Conservation (phyloP, 2,113 vertebrate species). For the Pyxicephalus adspersus region DNA sequence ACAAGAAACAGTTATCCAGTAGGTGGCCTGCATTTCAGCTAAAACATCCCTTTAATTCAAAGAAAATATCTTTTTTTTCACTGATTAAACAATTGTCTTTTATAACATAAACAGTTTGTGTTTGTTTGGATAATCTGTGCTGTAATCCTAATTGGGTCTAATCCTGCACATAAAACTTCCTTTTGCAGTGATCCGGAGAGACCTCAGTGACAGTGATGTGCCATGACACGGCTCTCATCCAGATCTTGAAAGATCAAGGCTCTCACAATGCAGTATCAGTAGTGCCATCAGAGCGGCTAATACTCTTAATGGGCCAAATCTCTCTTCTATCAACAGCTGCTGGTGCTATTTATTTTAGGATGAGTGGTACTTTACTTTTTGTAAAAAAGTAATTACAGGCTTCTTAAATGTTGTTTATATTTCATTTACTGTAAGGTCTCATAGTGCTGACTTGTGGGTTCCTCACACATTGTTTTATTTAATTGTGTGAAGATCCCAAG, state of each 20-base stretch:
- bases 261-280: conserved; percentile 31
- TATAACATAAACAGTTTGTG: conserved; percentile 28
- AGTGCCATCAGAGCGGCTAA: conserved; percentile 22
- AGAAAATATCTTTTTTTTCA: conserved; percentile 14
- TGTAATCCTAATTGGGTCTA: conserved; percentile 34
- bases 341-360: conserved; percentile 31
- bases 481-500: conserved; percentile 28
- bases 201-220: conserved; percentile 32
- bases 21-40: neutral
- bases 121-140: conserved; percentile 32
- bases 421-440: conserved; percentile 42
- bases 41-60: conserved; percentile 11
- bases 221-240: conserved; percentile 15
- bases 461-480: conserved; percentile 29
- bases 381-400: conserved; percentile 31
- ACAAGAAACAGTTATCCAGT: no score
- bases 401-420: conserved; percentile 32
- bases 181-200: conserved; percentile 24
- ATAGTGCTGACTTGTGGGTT: conserved; percentile 27
- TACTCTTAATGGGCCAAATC: conserved; percentile 42
- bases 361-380: conserved; percentile 8
- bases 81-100: conserved; percentile 33
- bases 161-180: conserved; percentile 33
- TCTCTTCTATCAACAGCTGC: conserved; percentile 31
- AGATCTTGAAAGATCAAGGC: conserved; percentile 30